Percentiles rank a stretch among this genome's conserved stretches.
These are phyloP conservation scores for Salvelinus sp. DNA, from an alignment of 2,113 vertebrate species.

Conservation along the genomic window DNA sequence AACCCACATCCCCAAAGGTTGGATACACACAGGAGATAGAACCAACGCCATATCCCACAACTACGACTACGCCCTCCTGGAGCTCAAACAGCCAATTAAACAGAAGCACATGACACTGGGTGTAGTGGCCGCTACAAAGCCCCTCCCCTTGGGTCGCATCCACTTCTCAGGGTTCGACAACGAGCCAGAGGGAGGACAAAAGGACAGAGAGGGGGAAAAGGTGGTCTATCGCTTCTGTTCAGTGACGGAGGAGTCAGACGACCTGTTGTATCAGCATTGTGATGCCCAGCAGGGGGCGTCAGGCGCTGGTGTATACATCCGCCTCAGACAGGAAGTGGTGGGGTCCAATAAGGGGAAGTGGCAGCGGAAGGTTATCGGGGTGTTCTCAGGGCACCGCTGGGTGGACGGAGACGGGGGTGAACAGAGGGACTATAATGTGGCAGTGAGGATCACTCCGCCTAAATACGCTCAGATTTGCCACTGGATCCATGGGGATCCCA, in stretches of 20 bases:
- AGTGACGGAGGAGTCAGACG: conserved; percentile 82
- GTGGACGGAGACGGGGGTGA: conserved; percentile 79
- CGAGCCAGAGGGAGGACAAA: conserved; percentile 72
- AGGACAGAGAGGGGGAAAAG: conserved; percentile 61
- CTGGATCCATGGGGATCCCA: conserved; percentile 85
- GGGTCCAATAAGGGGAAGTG: conserved; percentile 65
- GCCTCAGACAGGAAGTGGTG: conserved; percentile 68
- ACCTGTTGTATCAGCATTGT: conserved; percentile 91
- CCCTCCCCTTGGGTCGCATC: conserved; percentile 80
- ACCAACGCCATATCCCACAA: conserved; percentile 71
- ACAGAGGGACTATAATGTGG: conserved; percentile 90
- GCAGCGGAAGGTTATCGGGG: conserved; percentile 87
- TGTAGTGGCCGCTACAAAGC: conserved; percentile 74
- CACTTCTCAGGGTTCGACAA: conserved; percentile 93
- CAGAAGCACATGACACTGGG: conserved; percentile 87
- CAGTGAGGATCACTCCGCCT: conserved; percentile 88
- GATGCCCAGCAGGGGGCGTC: conserved; percentile 85
- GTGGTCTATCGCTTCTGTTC: conserved; percentile 92
- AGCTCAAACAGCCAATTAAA: conserved; percentile 82
- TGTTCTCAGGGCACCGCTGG: conserved; percentile 90
- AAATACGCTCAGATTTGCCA: conserved; percentile 95
- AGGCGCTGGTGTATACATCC: conserved; percentile 90
- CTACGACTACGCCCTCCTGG: conserved; percentile 89
- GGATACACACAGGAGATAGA: conserved; percentile 70
- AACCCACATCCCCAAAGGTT: conserved; percentile 85